phyloP scores from a whole-genome alignment of 2,113 vertebrate genomes.

The Regulus satrapa region DNA sequence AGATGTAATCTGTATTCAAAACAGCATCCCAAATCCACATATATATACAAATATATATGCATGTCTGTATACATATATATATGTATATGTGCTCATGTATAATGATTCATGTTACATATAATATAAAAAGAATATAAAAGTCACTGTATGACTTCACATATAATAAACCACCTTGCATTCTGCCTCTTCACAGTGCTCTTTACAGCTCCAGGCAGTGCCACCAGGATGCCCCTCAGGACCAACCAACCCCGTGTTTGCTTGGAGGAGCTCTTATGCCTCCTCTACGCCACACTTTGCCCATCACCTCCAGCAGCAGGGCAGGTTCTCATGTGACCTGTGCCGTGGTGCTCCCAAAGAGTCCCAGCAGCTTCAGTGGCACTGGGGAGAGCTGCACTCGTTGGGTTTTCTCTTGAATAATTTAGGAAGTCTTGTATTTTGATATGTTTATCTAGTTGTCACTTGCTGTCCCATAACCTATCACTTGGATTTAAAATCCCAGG shows the following conservation, averaged over 20 bases:
- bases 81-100: background rate
- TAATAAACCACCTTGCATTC: background rate
- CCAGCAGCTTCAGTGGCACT: background rate
- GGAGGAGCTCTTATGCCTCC: background rate
- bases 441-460: background rate
- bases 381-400: accelerated
- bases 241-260: background rate
- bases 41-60: background rate
- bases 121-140: background rate
- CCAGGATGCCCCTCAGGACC: background rate
- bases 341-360: background rate
- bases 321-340: background rate
- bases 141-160: background rate
- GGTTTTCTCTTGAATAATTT: background rate
- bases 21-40: background rate
- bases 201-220: accelerated
- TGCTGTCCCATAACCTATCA: background rate
- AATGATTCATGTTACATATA: background rate
- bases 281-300: background rate
- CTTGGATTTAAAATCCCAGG: background rate
- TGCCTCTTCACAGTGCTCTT: background rate
- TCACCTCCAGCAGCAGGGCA: background rate
- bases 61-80: background rate
- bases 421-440: background rate
- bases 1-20: slow-evolving; percentile 9